Conservation (phyloP, 2,797 vertebrate species). For the Psittacula derbiana region DNA sequence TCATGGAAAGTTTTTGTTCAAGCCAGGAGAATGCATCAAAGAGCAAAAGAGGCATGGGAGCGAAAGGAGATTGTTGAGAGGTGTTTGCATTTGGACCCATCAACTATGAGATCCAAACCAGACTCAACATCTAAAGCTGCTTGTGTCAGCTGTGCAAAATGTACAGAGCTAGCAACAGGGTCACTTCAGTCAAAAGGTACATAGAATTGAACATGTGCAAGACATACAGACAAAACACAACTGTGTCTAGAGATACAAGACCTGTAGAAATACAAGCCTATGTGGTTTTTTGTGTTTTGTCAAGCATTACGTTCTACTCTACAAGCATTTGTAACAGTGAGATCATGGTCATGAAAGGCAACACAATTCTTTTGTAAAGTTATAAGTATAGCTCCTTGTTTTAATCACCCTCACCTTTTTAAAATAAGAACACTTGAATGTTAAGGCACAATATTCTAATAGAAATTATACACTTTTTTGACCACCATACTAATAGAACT, state of each 20-base stretch:
- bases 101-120: not conserved
- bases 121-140: not conserved
- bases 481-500: not conserved
- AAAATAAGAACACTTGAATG: not conserved
- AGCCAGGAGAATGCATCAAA: not conserved
- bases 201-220: accelerated
- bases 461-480: not conserved
- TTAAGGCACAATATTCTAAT: not conserved
- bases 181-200: too few species aligned
- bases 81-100: not conserved
- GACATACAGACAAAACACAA: not conserved
- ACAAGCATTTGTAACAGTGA: not conserved
- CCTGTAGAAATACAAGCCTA: not conserved
- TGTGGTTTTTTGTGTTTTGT: not conserved
- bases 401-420: not conserved
- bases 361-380: not conserved
- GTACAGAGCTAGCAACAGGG: not conserved
- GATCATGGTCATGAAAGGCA: not conserved
- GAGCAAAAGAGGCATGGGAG: not conserved
- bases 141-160: not conserved
- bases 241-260: too few species aligned
- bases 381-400: not conserved
- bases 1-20: not conserved
- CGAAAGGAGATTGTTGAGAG: too few species aligned
- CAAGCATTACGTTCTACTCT: not conserved